Conservation (phyloP, 2,113 vertebrate genomes). For the Gopherus evgoodei region DNA sequence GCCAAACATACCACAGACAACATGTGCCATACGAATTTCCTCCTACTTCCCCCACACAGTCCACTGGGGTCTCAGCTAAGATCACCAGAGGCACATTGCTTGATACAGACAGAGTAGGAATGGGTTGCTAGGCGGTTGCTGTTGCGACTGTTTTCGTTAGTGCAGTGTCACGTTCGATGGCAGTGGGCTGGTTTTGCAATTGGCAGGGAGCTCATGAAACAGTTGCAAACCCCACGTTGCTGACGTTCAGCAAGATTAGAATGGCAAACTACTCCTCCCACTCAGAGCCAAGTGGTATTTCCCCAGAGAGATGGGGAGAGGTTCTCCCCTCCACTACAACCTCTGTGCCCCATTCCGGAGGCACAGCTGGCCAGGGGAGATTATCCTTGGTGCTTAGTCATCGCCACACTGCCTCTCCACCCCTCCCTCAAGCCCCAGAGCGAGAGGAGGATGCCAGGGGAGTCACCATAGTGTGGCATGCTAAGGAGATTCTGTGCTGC, state of each 20-base stretch:
- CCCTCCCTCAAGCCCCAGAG: background rate
- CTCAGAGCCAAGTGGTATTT: background rate
- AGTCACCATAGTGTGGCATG: background rate
- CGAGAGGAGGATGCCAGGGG: background rate
- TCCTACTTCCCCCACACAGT: conserved; percentile 28
- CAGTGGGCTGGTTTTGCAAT: background rate
- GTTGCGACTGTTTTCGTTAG: background rate
- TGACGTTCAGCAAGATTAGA: background rate
- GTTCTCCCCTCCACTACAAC: background rate
- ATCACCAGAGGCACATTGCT: background rate
- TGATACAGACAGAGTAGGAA: background rate
- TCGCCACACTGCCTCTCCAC: background rate
- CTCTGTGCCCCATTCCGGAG: background rate
- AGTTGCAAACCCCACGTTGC: background rate
- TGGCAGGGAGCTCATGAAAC: background rate
- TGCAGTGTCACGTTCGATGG: background rate
- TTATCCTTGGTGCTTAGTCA: background rate
- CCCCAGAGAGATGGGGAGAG: background rate
- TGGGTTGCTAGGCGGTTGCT: background rate
- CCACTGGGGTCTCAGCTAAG: background rate
- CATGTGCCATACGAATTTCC: background rate
- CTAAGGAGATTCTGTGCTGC: background rate
- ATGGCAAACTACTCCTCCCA: background rate
- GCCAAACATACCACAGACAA: background rate
- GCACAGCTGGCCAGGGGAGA: background rate